Conservation (phyloP, 2,888 invertebrate species). For the Amorpha juglandis region DNA sequence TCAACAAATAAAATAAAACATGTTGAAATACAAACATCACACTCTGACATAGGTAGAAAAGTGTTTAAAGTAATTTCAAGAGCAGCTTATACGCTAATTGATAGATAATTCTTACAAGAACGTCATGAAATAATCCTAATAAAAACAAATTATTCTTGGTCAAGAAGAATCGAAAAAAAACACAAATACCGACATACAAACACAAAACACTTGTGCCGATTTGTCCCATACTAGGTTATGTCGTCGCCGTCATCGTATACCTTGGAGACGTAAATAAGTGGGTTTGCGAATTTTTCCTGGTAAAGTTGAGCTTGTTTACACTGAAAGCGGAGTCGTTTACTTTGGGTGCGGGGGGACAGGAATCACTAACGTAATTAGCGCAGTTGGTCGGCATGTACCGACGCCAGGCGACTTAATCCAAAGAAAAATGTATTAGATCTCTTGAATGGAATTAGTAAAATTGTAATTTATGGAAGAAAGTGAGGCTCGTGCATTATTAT, state of each 20-base stretch:
- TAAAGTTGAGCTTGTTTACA: conserved; percentile 79
- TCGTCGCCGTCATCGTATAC: conserved; percentile 63
- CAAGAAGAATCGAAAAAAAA: not conserved
- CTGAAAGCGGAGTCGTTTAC: conserved; percentile 79
- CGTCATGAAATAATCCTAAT: no score
- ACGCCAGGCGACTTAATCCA: conserved; percentile 61
- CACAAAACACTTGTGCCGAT: conserved; percentile 17
- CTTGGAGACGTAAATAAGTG: conserved; percentile 75
- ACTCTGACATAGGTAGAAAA: no score
- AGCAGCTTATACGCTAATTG: no score
- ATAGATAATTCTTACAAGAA: no score
- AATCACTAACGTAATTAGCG: conserved; percentile 78
- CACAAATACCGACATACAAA: not conserved
- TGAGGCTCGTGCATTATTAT: no score
- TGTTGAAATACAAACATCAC: no score
- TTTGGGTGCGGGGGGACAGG: conserved; percentile 58
- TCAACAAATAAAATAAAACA: no score
- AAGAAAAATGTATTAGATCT: conserved; percentile 56
- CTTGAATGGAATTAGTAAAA: conserved; percentile 4
- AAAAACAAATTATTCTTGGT: not conserved
- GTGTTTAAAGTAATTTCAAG: no score
- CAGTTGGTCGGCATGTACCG: conserved; percentile 62
- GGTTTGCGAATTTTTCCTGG: conserved; percentile 78
- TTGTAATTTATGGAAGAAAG: not conserved
- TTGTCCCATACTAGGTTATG: conserved; percentile 45